phyloP scores from a whole-genome alignment of 1,140 invertebrate genomes.

The Gonioctena quinquepunctata region DNA sequence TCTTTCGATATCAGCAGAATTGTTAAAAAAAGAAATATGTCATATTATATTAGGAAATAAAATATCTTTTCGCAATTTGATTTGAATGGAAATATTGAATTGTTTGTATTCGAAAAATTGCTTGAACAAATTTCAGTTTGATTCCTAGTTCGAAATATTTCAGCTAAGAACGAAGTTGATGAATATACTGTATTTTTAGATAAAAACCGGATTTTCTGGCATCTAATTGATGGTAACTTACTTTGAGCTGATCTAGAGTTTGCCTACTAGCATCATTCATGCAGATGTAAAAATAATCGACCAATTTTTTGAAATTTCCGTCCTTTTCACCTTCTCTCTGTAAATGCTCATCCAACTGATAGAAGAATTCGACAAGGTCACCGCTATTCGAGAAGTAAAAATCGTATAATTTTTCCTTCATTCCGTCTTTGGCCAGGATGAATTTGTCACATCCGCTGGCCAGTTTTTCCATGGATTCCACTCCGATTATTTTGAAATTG shows the following conservation, averaged over 20 bases:
- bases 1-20: no score
- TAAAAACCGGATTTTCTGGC: no score
- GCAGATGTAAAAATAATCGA: background rate
- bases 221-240: no score
- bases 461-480: background rate
- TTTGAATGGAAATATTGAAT: no score
- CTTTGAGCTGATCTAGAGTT: background rate
- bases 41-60: no score
- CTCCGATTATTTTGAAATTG: background rate
- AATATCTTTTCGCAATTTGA: no score
- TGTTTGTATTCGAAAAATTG: no score
- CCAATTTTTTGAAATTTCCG: background rate
- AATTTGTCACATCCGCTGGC: background rate
- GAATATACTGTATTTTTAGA: no score
- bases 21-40: no score
- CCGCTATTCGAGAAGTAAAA: background rate
- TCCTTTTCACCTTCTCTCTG: background rate
- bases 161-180: no score
- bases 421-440: background rate
- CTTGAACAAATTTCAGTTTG: no score
- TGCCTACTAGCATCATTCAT: background rate
- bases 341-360: background rate
- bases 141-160: no score
- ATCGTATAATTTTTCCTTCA: background rate
- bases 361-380: background rate